Conservation (phyloP, 2,797 vertebrate genomes). For the Heterohyrax brucei region DNA sequence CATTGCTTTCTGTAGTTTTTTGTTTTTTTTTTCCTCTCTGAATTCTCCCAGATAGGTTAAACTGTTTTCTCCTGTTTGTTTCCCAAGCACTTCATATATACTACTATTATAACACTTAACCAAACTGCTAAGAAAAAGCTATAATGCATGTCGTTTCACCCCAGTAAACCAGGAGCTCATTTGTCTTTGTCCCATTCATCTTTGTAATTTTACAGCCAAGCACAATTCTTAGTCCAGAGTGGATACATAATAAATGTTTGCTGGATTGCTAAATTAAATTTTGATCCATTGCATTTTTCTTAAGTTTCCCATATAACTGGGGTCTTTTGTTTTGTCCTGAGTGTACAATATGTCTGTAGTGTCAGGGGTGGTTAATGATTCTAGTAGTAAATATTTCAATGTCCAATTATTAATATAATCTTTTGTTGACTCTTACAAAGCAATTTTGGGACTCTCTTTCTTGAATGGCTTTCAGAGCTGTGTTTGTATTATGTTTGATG, state of each 20-base stretch:
- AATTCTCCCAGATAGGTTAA: background rate
- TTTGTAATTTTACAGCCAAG: conserved; percentile 64
- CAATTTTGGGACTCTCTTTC: background rate
- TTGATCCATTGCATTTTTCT: conserved; percentile 62
- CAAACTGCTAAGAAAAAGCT: conserved; percentile 61
- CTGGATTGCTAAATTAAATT: conserved; percentile 73
- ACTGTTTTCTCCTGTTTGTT: conserved; percentile 35
- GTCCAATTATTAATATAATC: background rate
- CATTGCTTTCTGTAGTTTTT: background rate
- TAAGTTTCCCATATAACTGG: background rate
- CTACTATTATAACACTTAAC: conserved; percentile 23
- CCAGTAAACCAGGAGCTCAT: conserved; percentile 34
- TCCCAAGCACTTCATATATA: conserved; percentile 13
- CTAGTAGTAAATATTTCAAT: conserved; percentile 29
- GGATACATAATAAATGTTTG: conserved; percentile 66
- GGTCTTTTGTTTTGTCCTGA: conserved; percentile 16
- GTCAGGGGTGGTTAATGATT: background rate
- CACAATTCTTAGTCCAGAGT: conserved; percentile 21
- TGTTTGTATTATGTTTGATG: no score
- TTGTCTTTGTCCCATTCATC: conserved; percentile 72
- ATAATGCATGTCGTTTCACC: background rate
- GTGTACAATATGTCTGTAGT: background rate
- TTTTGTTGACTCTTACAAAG: conserved; percentile 4
- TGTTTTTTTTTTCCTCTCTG: no score
- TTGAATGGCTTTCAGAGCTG: no score